These are phyloP conservation scores for Stenotaenia linearis DNA, from an alignment of 2,888 invertebrate species.

Conservation along the genomic window DNA sequence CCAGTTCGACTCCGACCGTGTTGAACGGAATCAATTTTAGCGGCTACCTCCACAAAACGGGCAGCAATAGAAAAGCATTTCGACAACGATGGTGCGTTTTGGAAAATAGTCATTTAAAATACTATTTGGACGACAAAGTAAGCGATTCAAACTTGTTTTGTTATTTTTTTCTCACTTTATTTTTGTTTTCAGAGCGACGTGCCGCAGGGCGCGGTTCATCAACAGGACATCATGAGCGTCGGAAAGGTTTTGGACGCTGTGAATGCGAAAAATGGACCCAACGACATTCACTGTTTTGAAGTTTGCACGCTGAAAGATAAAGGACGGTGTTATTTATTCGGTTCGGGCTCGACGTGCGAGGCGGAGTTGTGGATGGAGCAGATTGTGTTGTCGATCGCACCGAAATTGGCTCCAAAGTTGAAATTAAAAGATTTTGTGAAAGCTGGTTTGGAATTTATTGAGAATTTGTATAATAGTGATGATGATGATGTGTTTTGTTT, in stretches of 20 bases:
- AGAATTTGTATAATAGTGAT: too few species aligned
- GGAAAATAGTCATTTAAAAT: conserved; percentile 64
- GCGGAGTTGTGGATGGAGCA: conserved; percentile 34
- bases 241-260: conserved; percentile 29
- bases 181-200: conserved; percentile 18
- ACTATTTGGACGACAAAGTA: conserved; percentile 57
- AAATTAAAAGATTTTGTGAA: conserved; percentile 30
- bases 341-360: conserved; percentile 30
- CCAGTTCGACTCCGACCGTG: background rate
- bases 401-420: background rate
- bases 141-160: too few species aligned
- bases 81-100: conserved; percentile 66
- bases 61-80: conserved; percentile 74
- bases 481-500: too few species aligned
- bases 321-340: conserved; percentile 33
- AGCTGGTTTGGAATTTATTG: conserved; percentile 35
- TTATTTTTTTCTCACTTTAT: too few species aligned
- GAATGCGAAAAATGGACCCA: background rate
- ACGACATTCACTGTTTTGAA: conserved; percentile 34
- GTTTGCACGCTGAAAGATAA: conserved; percentile 19
- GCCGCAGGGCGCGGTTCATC: conserved; percentile 30
- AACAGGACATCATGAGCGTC: conserved; percentile 32
- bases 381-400: conserved; percentile 27
- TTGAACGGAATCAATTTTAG: background rate
- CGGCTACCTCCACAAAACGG: conserved; percentile 48